These are phyloP conservation scores for Corydoras maculifer DNA, from an alignment of 2,113 vertebrate species.

Conservation along the genomic window DNA sequence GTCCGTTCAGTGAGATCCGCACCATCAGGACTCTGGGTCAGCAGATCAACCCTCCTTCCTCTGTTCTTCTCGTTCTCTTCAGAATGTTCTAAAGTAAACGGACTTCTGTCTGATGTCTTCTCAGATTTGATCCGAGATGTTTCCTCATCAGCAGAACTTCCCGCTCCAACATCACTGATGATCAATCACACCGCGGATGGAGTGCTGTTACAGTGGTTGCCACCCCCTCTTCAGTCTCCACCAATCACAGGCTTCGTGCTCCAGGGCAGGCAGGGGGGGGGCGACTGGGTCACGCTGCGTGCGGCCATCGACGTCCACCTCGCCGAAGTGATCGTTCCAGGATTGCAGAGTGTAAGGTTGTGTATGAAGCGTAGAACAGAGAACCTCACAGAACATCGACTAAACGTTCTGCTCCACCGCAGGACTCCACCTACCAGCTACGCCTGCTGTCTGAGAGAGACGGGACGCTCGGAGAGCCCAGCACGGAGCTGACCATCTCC, in stretches of 20 bases:
- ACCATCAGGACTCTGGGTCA: constrained; percentile 77
- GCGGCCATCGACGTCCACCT: constrained; percentile 67
- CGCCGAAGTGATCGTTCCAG: constrained; percentile 78
- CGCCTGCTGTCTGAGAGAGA: constrained; percentile 80
- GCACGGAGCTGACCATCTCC: constrained; percentile 79
- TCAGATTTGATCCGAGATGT: constrained; percentile 57
- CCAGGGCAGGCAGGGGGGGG: constrained; percentile 74
- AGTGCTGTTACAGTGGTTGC: constrained; percentile 76
- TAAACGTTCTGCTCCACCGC: not conserved
- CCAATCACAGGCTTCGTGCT: constrained; percentile 75
- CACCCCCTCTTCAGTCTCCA: constrained; percentile 62
- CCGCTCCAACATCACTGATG: constrained; percentile 72
- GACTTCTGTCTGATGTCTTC: no score
- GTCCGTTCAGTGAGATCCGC: constrained; percentile 91
- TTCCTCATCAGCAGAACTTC: constrained; percentile 57
- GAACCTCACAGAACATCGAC: not conserved
- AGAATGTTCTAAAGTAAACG: no score
- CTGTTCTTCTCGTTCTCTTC: no score
- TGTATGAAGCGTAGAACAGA: not conserved
- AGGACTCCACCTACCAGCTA: constrained; percentile 86
- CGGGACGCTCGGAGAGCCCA: constrained; percentile 80
- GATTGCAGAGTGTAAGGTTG: constrained; percentile 76
- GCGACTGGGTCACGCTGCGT: constrained; percentile 79
- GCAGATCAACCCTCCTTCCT: constrained; percentile 25
- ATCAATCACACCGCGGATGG: constrained; percentile 73